Evolutionary conservation across 2,113 vertebrate genomes (phyloP).

Genomic region (Lota lota): DNA sequence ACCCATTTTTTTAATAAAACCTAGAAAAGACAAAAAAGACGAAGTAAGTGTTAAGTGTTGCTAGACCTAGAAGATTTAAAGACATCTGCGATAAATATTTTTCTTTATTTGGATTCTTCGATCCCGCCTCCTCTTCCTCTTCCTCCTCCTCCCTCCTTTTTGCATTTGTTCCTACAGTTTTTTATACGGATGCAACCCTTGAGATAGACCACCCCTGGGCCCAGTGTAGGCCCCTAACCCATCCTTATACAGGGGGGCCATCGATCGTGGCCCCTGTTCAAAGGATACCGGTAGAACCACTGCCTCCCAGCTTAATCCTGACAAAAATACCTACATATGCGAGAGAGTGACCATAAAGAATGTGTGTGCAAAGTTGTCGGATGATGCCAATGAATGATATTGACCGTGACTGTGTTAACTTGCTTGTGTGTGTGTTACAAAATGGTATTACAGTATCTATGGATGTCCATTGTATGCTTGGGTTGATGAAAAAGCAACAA

Average conservation of each 20-base stretch:
- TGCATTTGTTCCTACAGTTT: slow-evolving; percentile 78
- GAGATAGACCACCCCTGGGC: slow-evolving; percentile 52
- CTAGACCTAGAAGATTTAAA: slow-evolving; percentile 97
- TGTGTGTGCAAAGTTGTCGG: slow-evolving; percentile 9
- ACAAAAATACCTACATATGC: slow-evolving; percentile 32
- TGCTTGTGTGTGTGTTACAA: slow-evolving; percentile 48
- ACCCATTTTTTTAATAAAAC: slow-evolving; percentile 89
- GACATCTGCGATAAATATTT: slow-evolving; percentile 83
- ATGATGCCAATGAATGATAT: slow-evolving; percentile 13
- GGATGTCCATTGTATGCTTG: slow-evolving; percentile 41
- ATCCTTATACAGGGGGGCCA: slow-evolving; percentile 29
- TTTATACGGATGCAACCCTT: slow-evolving; percentile 70
- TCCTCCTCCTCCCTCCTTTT: slow-evolving; percentile 69
- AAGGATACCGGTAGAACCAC: slow-evolving; percentile 56
- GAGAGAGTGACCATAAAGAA: slow-evolving; percentile 37
- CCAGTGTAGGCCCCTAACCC: slow-evolving; percentile 50
- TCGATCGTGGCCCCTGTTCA: slow-evolving; percentile 20
- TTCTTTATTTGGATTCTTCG: slow-evolving; percentile 64
- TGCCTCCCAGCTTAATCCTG: slow-evolving; percentile 58
- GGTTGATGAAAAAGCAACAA: slow-evolving; percentile 34
- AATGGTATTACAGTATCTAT: slow-evolving; percentile 42
- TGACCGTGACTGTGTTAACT: slow-evolving; percentile 37
- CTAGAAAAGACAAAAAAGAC: slow-evolving; percentile 63
- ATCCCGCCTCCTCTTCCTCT: slow-evolving; percentile 39
- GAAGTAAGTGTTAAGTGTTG: slow-evolving; percentile 94